Percentiles rank a stretch among this genome's conserved stretches.
These are phyloP conservation scores for Phenacoccus solenopsis DNA, from an alignment of 1,140 invertebrate species.

Conservation along the genomic window DNA sequence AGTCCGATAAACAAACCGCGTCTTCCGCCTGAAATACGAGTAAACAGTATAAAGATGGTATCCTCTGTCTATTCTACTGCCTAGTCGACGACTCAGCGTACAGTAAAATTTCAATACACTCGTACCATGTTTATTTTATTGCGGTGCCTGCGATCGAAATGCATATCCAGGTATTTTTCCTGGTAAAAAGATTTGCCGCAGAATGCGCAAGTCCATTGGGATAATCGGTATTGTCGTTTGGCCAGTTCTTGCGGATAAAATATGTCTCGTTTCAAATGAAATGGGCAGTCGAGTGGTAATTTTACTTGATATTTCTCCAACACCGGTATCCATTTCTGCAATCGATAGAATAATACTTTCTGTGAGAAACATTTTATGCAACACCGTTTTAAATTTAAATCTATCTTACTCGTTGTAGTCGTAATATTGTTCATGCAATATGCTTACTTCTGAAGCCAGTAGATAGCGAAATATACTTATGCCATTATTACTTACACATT, in stretches of 20 bases:
- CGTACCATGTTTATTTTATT: constrained; percentile 69
- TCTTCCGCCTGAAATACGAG: constrained; percentile 60
- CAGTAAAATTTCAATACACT: background rate
- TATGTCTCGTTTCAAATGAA: constrained; percentile 74
- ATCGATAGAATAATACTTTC: constrained; percentile 19
- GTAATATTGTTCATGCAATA: too few relatives aligned
- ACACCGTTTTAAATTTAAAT: too few relatives aligned
- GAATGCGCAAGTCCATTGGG: constrained; percentile 79
- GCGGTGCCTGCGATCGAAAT: constrained; percentile 81
- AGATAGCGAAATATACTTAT: too few relatives aligned
- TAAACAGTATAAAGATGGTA: too few relatives aligned
- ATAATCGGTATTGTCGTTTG: constrained; percentile 65
- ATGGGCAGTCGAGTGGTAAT: constrained; percentile 74
- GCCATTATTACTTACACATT: too few relatives aligned
- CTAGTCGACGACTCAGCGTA: too few relatives aligned
- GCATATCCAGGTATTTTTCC: constrained; percentile 72
- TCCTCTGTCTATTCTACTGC: too few relatives aligned
- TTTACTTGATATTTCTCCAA: constrained; percentile 71
- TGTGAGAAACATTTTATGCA: too few relatives aligned
- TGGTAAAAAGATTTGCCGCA: constrained; percentile 87
- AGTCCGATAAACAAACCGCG: constrained; percentile 80
- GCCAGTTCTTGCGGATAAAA: constrained; percentile 69
- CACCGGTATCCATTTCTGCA: constrained; percentile 73
- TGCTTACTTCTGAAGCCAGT: too few relatives aligned
- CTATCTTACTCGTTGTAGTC: too few relatives aligned